These are phyloP conservation scores for Yponomeuta sedellus DNA, from an alignment of 2,888 invertebrate genomes.

Conservation along the genomic window DNA sequence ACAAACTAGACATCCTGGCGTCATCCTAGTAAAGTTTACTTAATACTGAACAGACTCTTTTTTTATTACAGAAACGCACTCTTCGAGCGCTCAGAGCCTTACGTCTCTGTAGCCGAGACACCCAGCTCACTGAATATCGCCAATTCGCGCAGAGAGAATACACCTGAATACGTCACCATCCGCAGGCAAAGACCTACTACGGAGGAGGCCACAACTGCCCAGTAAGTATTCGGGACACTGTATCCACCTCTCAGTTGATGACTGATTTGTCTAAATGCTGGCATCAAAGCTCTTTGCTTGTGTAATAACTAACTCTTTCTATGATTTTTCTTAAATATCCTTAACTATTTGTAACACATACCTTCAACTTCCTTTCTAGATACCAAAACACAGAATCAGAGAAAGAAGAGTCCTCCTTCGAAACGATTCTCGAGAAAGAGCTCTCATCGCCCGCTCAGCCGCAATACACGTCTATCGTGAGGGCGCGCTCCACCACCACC, in stretches of 20 bases:
- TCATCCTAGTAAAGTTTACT: neutral
- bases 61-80: conserved; percentile 50
- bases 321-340: no score
- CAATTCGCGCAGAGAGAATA: conserved; percentile 48
- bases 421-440: conserved; percentile 59
- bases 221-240: conserved; percentile 45
- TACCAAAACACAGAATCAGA: conserved; percentile 42
- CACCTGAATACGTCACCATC: conserved; percentile 82
- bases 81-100: conserved; percentile 56
- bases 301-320: neutral
- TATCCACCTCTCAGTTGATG: neutral
- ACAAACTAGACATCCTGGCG: no score
- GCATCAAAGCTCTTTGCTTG: no score
- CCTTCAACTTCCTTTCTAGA: conserved; percentile 32
- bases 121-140: conserved; percentile 43
- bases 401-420: conserved; percentile 44
- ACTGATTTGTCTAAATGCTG: no score
- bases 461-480: conserved; percentile 58
- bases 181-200: conserved; percentile 75
- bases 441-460: conserved; percentile 57
- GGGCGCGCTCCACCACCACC: conserved; percentile 46
- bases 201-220: conserved; percentile 63
- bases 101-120: conserved; percentile 45
- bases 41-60: no score
- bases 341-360: no score